A percentile compares a stretch with the other conserved stretches of the same genome.
phyloP scores from a whole-genome alignment of 2,113 vertebrate genomes.

The Pseudopipra pipra region DNA sequence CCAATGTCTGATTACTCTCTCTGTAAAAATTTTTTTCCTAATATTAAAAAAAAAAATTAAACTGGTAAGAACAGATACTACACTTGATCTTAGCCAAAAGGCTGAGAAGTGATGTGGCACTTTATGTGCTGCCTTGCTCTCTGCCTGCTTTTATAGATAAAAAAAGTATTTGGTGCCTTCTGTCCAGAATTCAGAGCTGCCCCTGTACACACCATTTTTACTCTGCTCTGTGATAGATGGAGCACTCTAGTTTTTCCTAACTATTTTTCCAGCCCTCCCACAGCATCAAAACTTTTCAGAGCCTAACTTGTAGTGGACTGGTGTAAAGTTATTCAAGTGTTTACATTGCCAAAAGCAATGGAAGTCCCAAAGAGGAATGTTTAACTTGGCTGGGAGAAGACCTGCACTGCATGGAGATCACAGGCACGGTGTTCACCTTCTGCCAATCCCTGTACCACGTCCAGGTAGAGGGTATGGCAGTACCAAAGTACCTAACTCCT shows the following conservation, averaged over 20 bases:
- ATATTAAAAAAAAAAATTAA: neutral
- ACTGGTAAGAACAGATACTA: neutral
- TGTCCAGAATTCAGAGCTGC: neutral
- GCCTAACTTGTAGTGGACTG: neutral
- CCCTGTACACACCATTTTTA: neutral
- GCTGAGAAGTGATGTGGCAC: neutral
- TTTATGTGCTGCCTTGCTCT: neutral
- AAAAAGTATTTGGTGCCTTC: neutral
- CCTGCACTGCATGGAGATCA: no score
- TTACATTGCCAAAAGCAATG: neutral
- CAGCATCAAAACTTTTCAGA: neutral
- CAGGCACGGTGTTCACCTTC: no score
- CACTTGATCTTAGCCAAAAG: neutral
- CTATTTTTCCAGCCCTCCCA: neutral
- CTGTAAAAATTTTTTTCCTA: no score
- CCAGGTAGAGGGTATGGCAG: neutral
- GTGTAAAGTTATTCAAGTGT: neutral
- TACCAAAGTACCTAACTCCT: neutral
- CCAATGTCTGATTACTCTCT: no score
- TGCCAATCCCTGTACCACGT: rapidly evolving
- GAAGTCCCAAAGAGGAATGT: neutral
- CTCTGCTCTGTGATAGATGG: neutral
- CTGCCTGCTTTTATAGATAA: neutral
- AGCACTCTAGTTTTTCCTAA: neutral
- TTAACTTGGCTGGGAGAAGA: neutral